Conservation (phyloP, 1,140 invertebrate genomes). For the Drosophila pallidifrons region DNA sequence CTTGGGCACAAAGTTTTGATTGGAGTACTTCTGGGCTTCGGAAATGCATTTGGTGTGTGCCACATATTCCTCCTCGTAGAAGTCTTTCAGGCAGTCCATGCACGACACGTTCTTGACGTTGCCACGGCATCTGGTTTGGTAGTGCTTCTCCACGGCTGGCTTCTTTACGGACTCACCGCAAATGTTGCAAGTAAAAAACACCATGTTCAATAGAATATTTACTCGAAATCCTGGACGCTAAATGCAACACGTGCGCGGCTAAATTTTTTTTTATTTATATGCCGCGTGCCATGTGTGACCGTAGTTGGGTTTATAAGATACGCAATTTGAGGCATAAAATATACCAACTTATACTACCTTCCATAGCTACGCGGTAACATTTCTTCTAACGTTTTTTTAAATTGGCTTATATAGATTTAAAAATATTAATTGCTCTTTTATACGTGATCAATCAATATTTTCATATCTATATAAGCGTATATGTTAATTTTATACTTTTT, state of each 20-base stretch:
- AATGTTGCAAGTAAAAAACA: conserved; percentile 95
- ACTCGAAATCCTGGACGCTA: neutral
- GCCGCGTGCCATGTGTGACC: too few species aligned
- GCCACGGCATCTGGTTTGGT: conserved; percentile 89
- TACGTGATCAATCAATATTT: too few species aligned
- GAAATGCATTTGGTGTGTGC: conserved; percentile 96
- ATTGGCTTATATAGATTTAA: too few species aligned
- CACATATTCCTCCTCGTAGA: conserved; percentile 92
- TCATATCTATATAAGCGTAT: too few species aligned
- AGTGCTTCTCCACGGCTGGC: conserved; percentile 96
- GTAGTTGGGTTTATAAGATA: too few species aligned
- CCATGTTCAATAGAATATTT: conserved; percentile 87
- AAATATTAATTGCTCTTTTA: too few species aligned
- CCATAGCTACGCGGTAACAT: too few species aligned
- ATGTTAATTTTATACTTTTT: too few species aligned
- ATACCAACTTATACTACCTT: too few species aligned
- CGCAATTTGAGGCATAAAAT: too few species aligned
- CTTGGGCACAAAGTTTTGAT: conserved; percentile 90
- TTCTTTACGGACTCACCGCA: conserved; percentile 96
- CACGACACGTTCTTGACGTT: conserved; percentile 89
- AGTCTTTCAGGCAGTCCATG: conserved; percentile 96
- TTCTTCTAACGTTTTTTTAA: too few species aligned
- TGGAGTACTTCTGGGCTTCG: conserved; percentile 95
- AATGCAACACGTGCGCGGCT: conserved; percentile 37
- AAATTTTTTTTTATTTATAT: conserved; percentile 16